Conservation (phyloP, 2,113 vertebrate genomes). For the Catagonus wagneri region DNA sequence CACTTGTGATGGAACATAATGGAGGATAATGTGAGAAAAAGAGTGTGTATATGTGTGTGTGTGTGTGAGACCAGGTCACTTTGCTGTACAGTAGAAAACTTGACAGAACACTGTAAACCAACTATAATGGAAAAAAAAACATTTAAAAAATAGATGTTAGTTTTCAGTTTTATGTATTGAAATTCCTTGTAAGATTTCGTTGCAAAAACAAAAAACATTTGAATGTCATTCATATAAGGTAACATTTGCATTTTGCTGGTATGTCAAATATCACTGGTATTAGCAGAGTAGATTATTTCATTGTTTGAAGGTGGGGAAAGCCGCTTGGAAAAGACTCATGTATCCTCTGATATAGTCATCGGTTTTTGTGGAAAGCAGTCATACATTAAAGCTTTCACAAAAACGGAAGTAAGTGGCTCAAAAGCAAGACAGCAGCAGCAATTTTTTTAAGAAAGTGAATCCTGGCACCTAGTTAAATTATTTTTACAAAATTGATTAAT, state of each 20-base stretch:
- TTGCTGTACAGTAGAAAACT: too few relatives aligned
- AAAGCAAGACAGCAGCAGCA: not conserved
- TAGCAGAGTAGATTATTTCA: not conserved
- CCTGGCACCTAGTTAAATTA: not conserved
- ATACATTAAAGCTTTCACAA: not conserved
- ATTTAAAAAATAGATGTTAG: not conserved
- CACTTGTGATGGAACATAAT: too few relatives aligned
- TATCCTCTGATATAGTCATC: conserved; percentile 4
- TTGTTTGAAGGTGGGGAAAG: not conserved
- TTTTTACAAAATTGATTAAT: not conserved
- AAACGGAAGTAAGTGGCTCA: conserved; percentile 5
- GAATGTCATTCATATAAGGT: not conserved
- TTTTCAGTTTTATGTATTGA: conserved; percentile 5
- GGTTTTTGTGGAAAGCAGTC: not conserved
- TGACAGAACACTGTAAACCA: too few relatives aligned
- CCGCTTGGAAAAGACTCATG: not conserved
- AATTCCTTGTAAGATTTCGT: not conserved
- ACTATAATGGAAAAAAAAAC: not conserved
- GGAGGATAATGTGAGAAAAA: too few relatives aligned
- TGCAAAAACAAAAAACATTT: not conserved
- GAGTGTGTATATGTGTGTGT: too few relatives aligned
- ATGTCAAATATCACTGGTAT: not conserved
- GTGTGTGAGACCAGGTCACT: too few relatives aligned
- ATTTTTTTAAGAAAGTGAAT: conserved; percentile 9
- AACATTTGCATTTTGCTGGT: conserved; percentile 15